Conservation (phyloP, 2,797 vertebrate genomes). For the Propithecus deckenii region DNA sequence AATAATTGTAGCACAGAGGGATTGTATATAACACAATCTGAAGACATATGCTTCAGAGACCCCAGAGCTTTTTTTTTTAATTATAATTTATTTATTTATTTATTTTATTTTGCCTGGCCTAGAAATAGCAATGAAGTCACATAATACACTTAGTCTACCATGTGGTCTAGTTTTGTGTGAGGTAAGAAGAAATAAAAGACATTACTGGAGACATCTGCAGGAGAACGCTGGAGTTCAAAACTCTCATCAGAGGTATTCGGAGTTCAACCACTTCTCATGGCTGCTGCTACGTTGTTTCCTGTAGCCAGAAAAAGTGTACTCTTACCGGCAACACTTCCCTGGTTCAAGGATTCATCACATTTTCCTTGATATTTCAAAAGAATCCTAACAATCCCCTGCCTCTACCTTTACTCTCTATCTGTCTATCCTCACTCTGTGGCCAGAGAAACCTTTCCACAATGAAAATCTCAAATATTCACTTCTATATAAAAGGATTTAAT, state of each 20-base stretch:
- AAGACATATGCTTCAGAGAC: neutral
- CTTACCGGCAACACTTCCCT: neutral
- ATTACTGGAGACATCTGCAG: neutral
- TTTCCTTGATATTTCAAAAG: neutral
- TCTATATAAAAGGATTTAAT: neutral
- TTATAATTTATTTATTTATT: no score
- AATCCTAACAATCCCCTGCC: neutral
- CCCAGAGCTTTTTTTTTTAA: neutral
- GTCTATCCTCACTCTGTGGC: neutral
- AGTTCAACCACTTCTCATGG: neutral
- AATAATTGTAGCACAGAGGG: neutral
- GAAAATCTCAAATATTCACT: neutral
- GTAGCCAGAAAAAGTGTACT: neutral
- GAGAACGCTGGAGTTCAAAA: neutral
- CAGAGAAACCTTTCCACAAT: neutral
- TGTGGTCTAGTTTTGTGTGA: neutral
- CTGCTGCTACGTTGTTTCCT: neutral
- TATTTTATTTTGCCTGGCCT: neutral
- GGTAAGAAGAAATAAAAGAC: neutral
- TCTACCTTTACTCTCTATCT: neutral
- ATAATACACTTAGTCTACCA: neutral
- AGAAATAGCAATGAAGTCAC: neutral
- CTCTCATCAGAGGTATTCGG: neutral
- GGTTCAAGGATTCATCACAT: neutral
- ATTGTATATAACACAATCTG: neutral